Conservation (phyloP, 2,797 vertebrate species). For the Muscicapa striata region DNA sequence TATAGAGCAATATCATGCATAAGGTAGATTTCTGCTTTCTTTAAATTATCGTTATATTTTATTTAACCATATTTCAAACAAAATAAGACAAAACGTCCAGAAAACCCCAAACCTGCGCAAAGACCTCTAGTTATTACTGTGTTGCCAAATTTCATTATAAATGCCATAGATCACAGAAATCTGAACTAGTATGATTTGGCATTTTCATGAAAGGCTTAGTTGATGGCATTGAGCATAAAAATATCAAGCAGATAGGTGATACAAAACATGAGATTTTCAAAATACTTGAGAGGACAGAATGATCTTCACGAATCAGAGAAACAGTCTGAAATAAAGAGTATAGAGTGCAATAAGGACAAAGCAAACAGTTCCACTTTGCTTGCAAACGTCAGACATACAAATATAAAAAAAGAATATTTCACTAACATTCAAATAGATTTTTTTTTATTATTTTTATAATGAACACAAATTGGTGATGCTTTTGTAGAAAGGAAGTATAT, state of each 20-base stretch:
- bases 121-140: not conserved
- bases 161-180: not conserved
- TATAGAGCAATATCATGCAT: not conserved
- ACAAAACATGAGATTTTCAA: not conserved
- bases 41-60: not conserved
- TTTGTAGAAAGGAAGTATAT: not conserved
- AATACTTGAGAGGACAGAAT: not conserved
- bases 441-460: not conserved
- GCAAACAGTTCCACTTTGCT: not conserved
- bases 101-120: not conserved
- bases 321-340: not conserved
- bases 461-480: not conserved
- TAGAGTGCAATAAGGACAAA: not conserved
- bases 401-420: not conserved
- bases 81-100: not conserved
- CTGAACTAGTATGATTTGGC: not conserved
- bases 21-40: not conserved
- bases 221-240: not conserved
- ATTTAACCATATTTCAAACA: not conserved
- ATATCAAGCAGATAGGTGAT: not conserved
- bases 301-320: not conserved
- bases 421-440: not conserved
- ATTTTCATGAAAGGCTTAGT: not conserved
- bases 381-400: not conserved
- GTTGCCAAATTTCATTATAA: not conserved